Evolutionary conservation across 1,140 invertebrate genomes (phyloP), one percentile per base, ranked within the genome.

Genomic region (Pseudomyrmex gracilis): DNA sequence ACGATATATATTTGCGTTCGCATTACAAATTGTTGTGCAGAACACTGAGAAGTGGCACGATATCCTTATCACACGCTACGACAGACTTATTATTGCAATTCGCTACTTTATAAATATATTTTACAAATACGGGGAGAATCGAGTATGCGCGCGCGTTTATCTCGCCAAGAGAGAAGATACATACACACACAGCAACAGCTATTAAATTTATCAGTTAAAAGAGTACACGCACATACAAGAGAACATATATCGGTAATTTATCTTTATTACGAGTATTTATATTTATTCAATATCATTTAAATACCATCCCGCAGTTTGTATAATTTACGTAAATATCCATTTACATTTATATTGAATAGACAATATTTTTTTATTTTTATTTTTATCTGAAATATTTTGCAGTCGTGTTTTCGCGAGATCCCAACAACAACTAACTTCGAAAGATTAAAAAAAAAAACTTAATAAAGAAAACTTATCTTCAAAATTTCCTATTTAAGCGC

Each of bases 121-220:
- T 80, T n/a, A 71, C 66, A 70, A 80, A 80, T 58, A 71, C 34
- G 43, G 51, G 45, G 60, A 64, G 66, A 47, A 53, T 68, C 76
- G 43, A 45, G 61, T 55, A 20, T 8, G 22, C 45, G 57, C 53
- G 43, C 20, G 34, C 49, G 8, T 70, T 70, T 70, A 80, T 70
- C 64, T 43, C 53, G n/a, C 4, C 60, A 20, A 47, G 22, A 64
- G 45, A 5, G 51, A 47, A 64, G 45, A 5, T 15, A 77, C 49
- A 51, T 47, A 77, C 66, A 80, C 53, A 66, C 43, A 80, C 70
- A 58, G 70, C 43, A 66, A 66, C 20, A 12, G 76, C 20, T 80
- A 80, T 80, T 80, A 70, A 80, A 80, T 80, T 80, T 80, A 80
- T 80, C 76, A 66, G 76, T 80, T 80, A 80, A 80, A 80, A 80